Evolutionary conservation across 2,888 invertebrate species (phyloP), one percentile per base, ranked within the genome.

Genomic region (Eumerus sabulonum): DNA sequence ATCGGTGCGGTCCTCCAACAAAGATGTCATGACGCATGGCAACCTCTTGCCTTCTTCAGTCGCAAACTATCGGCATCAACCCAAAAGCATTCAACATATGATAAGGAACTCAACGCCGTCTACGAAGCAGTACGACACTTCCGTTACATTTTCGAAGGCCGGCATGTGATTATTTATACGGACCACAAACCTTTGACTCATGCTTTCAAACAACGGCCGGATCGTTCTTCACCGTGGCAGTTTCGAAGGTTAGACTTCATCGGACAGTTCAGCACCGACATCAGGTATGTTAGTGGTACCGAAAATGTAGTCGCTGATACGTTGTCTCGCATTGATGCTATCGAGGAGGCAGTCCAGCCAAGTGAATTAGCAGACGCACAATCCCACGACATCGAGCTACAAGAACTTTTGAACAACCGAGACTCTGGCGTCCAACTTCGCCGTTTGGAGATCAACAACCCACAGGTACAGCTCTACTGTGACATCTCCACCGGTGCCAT

Each of bases 1-100:
- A 54, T 70, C 9, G 62, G 50, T 50, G 71, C 63, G 27, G 47
- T 63, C 0, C 18, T 56, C 0, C 53, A 57, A 27, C 47, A 59
- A 16, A 35, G 66, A 3, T 27, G 19, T 14, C 47, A 14, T 16
- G 1, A 40, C 18, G 9, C 36, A 64, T 14, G 54, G n/a, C n/a
- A n/a, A 53, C 4, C 54, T 64, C 35, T n/a, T n/a, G n/a, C n/a
- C n/a, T n/a, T n/a, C n/a, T n/a, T n/a, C n/a, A n/a, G n/a, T n/a
- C n/a, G n/a, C n/a, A n/a, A n/a, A n/a, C n/a, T n/a, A n/a, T n/a
- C n/a, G n/a, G n/a, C n/a, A n/a, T n/a, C n/a, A n/a, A n/a, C n/a
- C n/a, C n/a, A n/a, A n/a, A n/a, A n/a, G n/a, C n/a, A n/a, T n/a
- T n/a, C n/a, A n/a, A n/a, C n/a, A n/a, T n/a, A n/a, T n/a, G n/a